Evolutionary conservation across 2,888 invertebrate species (phyloP).

Genomic region (Cryptocephalus primarius): DNA sequence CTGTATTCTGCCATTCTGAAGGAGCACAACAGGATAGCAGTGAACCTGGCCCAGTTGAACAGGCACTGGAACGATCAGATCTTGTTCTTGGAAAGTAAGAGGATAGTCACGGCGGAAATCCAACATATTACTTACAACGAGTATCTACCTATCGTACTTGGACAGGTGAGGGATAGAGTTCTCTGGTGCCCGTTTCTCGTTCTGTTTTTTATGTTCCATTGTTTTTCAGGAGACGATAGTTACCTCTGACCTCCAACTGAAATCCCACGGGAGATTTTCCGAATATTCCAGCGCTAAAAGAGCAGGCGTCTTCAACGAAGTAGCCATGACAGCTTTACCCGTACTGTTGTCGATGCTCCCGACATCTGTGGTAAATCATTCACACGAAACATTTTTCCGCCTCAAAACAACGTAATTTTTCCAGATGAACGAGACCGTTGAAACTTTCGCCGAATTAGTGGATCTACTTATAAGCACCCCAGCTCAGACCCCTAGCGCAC

Average conservation of each 20-base stretch:
- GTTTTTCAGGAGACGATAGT: conserved; percentile 47
- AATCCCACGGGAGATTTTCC: conserved; percentile 59
- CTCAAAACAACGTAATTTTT: conserved; percentile 2
- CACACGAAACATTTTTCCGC: too few species aligned
- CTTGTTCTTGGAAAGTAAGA: conserved; percentile 62
- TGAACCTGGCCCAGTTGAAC: conserved; percentile 56
- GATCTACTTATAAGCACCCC: conserved; percentile 52
- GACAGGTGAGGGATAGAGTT: conserved; percentile 44
- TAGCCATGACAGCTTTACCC: conserved; percentile 62
- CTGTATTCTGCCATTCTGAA: conserved; percentile 60
- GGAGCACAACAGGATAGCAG: conserved; percentile 73
- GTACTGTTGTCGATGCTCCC: conserved; percentile 69
- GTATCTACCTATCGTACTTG: conserved; percentile 67
- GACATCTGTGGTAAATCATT: conserved; percentile 46
- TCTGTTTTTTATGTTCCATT: too few species aligned
- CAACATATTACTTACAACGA: conserved; percentile 80
- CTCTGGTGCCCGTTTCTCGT: background rate
- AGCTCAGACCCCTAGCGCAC: conserved; percentile 51
- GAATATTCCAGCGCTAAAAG: conserved; percentile 73
- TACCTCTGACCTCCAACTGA: conserved; percentile 49
- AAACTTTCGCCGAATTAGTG: conserved; percentile 40
- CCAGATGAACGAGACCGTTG: conserved; percentile 47
- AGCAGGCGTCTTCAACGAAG: conserved; percentile 68
- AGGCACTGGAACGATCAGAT: conserved; percentile 71
- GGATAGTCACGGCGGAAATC: conserved; percentile 65